Evolutionary conservation across 1,140 invertebrate species (phyloP).

Genomic region (Drosophila busckii): DNA sequence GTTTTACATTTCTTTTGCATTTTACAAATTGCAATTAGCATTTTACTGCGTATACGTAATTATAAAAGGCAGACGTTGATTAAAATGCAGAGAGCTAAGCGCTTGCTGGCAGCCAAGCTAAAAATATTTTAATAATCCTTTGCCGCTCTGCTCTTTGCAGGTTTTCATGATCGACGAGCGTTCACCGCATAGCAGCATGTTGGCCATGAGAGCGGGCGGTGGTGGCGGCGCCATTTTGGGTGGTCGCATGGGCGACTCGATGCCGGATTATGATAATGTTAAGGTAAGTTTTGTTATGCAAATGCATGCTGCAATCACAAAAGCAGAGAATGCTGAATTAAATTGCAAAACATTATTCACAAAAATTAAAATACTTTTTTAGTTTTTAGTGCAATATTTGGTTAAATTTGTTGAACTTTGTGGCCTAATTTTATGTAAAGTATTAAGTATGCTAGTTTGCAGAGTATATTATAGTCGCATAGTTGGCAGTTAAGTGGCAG

Average conservation of each 20-base stretch:
- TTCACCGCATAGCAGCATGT: conserved; percentile 66
- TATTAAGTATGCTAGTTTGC: too few species aligned
- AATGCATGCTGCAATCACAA: too few species aligned
- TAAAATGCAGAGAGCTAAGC: conserved; percentile 21
- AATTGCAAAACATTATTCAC: too few species aligned
- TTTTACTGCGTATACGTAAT: conserved; percentile 35
- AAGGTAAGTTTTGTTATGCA: conserved; percentile 80
- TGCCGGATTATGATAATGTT: conserved; percentile 81
- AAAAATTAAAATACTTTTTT: too few species aligned
- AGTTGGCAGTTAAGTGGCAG: neutral
- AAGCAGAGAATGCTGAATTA: too few species aligned
- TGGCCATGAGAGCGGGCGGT: conserved; percentile 63
- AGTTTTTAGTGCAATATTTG: neutral
- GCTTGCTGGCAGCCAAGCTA: too few species aligned
- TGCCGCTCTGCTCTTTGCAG: conserved; percentile 27
- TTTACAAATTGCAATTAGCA: conserved; percentile 31
- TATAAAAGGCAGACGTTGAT: conserved; percentile 13
- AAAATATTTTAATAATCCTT: neutral
- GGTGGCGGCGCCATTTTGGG: conserved; percentile 51
- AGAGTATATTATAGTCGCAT: too few species aligned
- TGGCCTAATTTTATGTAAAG: too few species aligned
- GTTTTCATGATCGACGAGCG: conserved; percentile 79
- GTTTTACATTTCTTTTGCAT: too few species aligned
- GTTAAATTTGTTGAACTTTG: too few species aligned
- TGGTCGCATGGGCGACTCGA: conserved; percentile 76